These are phyloP conservation scores for Oxystoma pomonae DNA, from an alignment of 2,888 invertebrate species.

Conservation along the genomic window DNA sequence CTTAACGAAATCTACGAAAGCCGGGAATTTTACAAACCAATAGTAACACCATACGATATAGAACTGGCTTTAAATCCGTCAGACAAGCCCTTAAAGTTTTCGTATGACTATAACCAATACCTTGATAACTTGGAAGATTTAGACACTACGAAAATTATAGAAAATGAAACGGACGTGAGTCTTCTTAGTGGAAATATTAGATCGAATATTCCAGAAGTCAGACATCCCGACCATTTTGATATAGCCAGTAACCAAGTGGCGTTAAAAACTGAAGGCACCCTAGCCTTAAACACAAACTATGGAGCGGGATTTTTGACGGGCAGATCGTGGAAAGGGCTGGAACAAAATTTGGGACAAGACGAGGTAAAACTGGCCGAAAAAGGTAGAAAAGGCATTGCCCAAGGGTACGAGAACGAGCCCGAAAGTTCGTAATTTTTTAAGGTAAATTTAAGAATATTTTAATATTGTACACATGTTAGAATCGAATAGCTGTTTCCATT, in stretches of 20 bases:
- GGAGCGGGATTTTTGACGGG: slow-evolving; percentile 62
- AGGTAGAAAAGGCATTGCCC: slow-evolving; percentile 75
- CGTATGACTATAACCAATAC: slow-evolving; percentile 70
- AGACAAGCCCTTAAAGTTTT: slow-evolving; percentile 33
- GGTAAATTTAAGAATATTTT: too few species aligned
- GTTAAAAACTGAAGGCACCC: slow-evolving; percentile 47
- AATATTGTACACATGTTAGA: too few species aligned
- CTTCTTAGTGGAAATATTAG: slow-evolving; percentile 67
- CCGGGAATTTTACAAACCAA: slow-evolving; percentile 83
- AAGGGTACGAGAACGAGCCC: slow-evolving; percentile 60
- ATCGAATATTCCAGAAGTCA: too few species aligned
- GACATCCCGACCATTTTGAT: too few species aligned
- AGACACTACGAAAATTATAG: slow-evolving; percentile 20
- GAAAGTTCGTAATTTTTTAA: too few species aligned
- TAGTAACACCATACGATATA: slow-evolving; percentile 89
- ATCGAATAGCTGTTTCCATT: too few species aligned
- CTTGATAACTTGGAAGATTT: slow-evolving; percentile 40
- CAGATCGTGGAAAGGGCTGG: slow-evolving; percentile 82
- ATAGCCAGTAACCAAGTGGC: slow-evolving; percentile 37
- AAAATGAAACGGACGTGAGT: slow-evolving; percentile 60
- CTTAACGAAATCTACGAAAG: slow-evolving; percentile 82
- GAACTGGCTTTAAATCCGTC: slow-evolving; percentile 73
- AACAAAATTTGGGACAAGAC: slow-evolving; percentile 73
- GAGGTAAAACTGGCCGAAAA: slow-evolving; percentile 63
- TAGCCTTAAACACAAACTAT: slow-evolving; percentile 51